Evolutionary conservation across 2,888 invertebrate species (phyloP).

Genomic region (Sarcophaga rosellei): DNA sequence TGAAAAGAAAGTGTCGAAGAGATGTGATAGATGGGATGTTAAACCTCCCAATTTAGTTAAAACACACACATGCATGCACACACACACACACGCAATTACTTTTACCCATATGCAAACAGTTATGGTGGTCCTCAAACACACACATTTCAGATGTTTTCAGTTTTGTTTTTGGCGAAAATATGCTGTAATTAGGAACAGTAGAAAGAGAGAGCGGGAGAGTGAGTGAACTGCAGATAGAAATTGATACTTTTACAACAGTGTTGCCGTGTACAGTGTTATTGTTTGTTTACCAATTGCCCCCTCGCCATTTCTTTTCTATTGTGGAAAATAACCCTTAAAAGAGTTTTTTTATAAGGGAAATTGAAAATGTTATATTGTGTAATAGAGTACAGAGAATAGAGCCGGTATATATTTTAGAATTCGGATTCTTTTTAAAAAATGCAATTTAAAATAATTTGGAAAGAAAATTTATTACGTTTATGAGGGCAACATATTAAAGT

Average conservation of each 20-base stretch:
- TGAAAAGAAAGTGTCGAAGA: background rate
- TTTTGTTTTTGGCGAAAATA: slow-evolving; percentile 15
- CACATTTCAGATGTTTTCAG: background rate
- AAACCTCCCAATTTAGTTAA: too few species aligned
- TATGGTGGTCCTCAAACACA: background rate
- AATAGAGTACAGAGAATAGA: too few species aligned
- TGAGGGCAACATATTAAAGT: too few species aligned
- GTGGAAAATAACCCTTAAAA: background rate
- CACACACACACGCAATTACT: background rate
- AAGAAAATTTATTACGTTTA: too few species aligned
- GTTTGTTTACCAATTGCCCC: background rate
- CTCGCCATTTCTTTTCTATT: background rate
- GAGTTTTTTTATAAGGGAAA: background rate
- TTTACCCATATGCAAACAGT: background rate
- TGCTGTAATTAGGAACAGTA: slow-evolving; percentile 1
- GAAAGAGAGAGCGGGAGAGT: background rate
- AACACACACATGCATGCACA: too few species aligned
- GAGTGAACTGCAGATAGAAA: slow-evolving; percentile 37
- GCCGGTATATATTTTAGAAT: too few species aligned
- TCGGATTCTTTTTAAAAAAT: too few species aligned
- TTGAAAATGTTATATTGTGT: too few species aligned
- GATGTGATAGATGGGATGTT: too few species aligned
- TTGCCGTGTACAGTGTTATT: slow-evolving; percentile 19
- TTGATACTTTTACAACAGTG: slow-evolving; percentile 30
- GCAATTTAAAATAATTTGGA: too few species aligned